These are phyloP conservation scores for Yponomeuta cagnagella DNA, from an alignment of 2,888 invertebrate genomes.

Conservation along the genomic window DNA sequence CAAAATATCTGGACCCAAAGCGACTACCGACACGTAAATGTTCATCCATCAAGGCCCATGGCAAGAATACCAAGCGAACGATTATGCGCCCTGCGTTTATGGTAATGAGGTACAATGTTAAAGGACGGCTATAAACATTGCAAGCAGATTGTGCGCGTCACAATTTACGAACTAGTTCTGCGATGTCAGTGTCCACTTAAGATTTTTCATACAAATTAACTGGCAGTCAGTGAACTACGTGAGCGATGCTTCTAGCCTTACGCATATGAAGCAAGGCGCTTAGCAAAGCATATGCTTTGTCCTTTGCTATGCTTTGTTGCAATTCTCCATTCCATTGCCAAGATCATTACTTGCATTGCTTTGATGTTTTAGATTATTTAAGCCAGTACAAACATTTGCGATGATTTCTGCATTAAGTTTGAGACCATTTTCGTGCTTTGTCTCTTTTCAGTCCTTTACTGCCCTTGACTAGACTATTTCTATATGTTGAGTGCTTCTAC, in stretches of 20 bases:
- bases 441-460: too few relatives aligned
- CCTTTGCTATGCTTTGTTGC: too few relatives aligned
- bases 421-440: too few relatives aligned
- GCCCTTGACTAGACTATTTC: not conserved
- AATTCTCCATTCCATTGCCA: too few relatives aligned
- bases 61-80: constrained; percentile 25
- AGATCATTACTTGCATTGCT: too few relatives aligned
- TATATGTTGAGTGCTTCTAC: not conserved
- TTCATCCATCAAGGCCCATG: constrained; percentile 17
- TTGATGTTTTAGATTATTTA: too few relatives aligned
- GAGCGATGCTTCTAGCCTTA: not conserved
- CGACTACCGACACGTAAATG: constrained; percentile 22
- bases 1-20: constrained; percentile 21
- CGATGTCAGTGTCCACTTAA: constrained; percentile 1
- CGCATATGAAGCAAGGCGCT: not conserved
- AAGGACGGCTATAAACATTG: constrained; percentile 20
- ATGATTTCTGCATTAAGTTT: too few relatives aligned
- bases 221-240: not conserved
- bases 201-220: not conserved
- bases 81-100: constrained; percentile 33
- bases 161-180: constrained; percentile 11
- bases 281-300: too few relatives aligned
- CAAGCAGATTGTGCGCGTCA: constrained; percentile 9
- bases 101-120: constrained; percentile 30
- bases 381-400: too few relatives aligned